Base-by-base conservation (phyloP, 2,797 vertebrate species). In the Aldrovandia affinis region DNA sequence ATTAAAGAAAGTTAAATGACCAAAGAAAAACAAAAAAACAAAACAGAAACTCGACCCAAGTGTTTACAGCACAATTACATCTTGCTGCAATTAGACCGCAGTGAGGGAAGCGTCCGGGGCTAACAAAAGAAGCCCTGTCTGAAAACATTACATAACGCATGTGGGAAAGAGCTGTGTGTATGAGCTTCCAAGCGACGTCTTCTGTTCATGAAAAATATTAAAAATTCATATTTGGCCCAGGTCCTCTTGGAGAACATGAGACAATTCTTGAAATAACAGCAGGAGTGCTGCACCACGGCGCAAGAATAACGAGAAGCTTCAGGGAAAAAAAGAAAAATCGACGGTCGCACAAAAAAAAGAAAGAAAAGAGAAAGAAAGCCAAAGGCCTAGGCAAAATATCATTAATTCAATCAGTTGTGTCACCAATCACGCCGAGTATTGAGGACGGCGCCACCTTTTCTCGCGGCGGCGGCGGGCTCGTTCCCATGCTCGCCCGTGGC, bases 121-220 rank as follows among this genome's bases (percentile, higher is more conserved):
- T 81, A 36, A 88, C 89, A 84, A 89, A 88, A 86, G 87, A 89
- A 86, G 52, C 70, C n/a, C 79, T 57, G 61, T 88, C 91, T 88
- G 75, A 25, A 6, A 83, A n/a, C 70, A 33, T 89, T 91, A 86
- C 81, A 83, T 84, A 91, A 91, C 36, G 63, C 36, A 86, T 87
- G 83, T 87, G 89, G 89, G 82, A 83, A 86, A 87, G 80, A 87
- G n/a, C n/a, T 22, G 15, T 52, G 70, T 44, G 77, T 78, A 70
- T 84, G 81, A 78, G 30, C 78, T 85, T 88, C 84, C 75, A 86
- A 83, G 28, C 52, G 78, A 84, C 83, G 87, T 86, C 80, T 59
- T 83, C 55, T 78, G 70, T 86, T 86, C 65, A 7, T 7, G 18
- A 70, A 50, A 70, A 33, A 70, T 84, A 85, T 83, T 42, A 82